Conservation (phyloP, 92 coral and sea anemone genomes). For the Bergia sp. region DNA sequence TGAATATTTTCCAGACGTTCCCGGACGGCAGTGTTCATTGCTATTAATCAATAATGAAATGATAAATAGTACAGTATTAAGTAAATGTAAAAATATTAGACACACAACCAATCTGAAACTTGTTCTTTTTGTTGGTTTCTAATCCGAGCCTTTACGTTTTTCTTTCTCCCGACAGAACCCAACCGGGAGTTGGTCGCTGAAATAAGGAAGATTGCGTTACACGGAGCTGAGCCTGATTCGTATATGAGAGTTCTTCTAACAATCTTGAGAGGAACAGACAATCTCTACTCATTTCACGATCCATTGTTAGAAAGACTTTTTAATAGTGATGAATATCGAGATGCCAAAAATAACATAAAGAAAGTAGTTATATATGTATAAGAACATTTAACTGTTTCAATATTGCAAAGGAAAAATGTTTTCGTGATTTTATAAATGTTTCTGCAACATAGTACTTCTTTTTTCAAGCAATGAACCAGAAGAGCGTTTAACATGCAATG, state of each 20-base stretch:
- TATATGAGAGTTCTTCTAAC: constrained; percentile 71
- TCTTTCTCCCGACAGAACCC: constrained; percentile 52
- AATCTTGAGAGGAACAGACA: constrained; percentile 64
- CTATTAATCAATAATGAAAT: too few species aligned
- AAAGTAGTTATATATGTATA: constrained; percentile 14
- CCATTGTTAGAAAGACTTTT: constrained; percentile 63
- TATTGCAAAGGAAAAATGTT: neutral
- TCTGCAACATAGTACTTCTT: neutral
- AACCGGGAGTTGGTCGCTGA: constrained; percentile 51
- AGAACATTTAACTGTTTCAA: neutral
- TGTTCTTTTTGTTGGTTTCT: neutral
- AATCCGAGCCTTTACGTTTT: neutral
- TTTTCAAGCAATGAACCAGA: neutral
- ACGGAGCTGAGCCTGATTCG: constrained; percentile 52
- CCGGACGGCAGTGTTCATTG: too few species aligned
- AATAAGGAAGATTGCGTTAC: constrained; percentile 56
- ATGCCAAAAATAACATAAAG: constrained; percentile 42
- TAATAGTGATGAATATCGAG: constrained; percentile 51
- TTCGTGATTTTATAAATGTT: neutral
- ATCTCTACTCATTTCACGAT: constrained; percentile 57
- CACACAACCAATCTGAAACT: neutral
- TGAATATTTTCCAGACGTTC: too few species aligned
- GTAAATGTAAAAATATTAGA: too few species aligned
- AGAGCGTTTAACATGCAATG: neutral
- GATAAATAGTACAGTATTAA: too few species aligned